Conservation (phyloP, 1,140 invertebrate species). For the Drosophila nikananu region DNA sequence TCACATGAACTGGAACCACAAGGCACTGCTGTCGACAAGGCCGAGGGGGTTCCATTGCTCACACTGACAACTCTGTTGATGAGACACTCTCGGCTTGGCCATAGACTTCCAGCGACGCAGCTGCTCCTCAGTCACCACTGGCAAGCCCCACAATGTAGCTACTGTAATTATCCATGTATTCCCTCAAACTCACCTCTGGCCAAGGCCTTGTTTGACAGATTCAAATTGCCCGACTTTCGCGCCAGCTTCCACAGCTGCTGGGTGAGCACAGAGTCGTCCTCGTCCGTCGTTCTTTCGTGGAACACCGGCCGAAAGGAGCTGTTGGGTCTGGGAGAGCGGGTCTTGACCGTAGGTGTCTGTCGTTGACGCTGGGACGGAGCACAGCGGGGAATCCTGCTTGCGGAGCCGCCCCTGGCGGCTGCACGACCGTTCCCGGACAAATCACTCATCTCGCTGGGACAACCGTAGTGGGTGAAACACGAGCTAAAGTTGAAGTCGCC, state of each 20-base stretch:
- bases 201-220: slow-evolving; percentile 91
- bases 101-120: slow-evolving; percentile 48
- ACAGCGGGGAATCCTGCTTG: slow-evolving; percentile 57
- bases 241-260: slow-evolving; percentile 91
- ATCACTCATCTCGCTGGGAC: slow-evolving; percentile 38
- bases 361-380: slow-evolving; percentile 26
- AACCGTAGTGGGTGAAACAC: slow-evolving; percentile 47
- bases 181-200: slow-evolving; percentile 88
- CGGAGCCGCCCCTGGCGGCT: background rate
- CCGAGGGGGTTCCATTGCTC: slow-evolving; percentile 13
- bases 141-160: slow-evolving; percentile 2
- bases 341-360: background rate
- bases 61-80: background rate
- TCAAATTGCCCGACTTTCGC: slow-evolving; percentile 91
- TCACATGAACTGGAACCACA: slow-evolving; percentile 72
- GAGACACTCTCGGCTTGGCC: background rate
- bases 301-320: slow-evolving; percentile 88
- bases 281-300: slow-evolving; percentile 89
- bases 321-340: slow-evolving; percentile 15
- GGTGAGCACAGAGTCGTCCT: slow-evolving; percentile 89
- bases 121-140: slow-evolving; percentile 47
- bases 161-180: background rate
- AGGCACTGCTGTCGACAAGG: slow-evolving; percentile 61
- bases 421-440: background rate
- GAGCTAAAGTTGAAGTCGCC: slow-evolving; percentile 30